Evolutionary conservation across 2,113 vertebrate species (phyloP).

Genomic region (Indri indri): DNA sequence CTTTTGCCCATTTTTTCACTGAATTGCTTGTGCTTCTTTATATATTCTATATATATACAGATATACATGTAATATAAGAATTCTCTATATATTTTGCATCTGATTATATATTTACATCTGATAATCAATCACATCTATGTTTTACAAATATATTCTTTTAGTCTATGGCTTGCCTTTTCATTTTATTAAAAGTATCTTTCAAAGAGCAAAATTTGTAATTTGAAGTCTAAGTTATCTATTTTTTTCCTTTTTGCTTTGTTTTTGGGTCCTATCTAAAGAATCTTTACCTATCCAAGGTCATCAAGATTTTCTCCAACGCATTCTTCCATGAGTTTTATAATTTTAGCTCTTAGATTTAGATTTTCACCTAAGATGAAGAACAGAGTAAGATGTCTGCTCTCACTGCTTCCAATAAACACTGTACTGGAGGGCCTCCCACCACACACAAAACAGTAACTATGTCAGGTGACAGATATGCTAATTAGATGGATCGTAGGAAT

Average conservation of each 20-base stretch:
- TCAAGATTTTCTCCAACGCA: neutral
- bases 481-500: neutral
- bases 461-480: neutral
- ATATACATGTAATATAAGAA: neutral
- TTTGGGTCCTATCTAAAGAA: neutral
- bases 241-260: neutral
- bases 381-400: neutral
- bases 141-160: neutral
- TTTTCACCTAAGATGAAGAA: neutral
- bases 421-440: neutral
- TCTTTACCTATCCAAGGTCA: neutral
- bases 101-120: neutral
- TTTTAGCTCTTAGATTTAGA: neutral
- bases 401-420: neutral
- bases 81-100: neutral
- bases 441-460: neutral
- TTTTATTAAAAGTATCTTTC: slow-evolving; percentile 9
- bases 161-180: neutral
- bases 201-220: slow-evolving; percentile 4
- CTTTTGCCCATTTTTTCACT: neutral
- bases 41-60: neutral
- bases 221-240: neutral
- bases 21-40: neutral
- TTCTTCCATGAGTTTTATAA: neutral
- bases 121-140: neutral